Evolutionary conservation across 23 tunicate genomes (phyloP).

Genomic region (Ciona savignyi): DNA sequence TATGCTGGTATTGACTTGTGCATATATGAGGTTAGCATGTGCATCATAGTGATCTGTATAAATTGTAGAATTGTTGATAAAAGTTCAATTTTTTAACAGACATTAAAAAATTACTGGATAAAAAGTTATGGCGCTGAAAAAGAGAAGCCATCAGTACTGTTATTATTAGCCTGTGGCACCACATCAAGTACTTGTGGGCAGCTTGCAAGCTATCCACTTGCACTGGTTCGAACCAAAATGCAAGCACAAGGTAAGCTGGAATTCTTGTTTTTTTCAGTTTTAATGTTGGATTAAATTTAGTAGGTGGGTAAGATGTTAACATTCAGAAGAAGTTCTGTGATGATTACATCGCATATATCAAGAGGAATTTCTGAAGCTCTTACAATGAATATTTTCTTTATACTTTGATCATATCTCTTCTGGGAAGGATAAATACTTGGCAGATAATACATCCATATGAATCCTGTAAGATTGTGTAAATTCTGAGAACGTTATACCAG

Average conservation of each 20-base stretch:
- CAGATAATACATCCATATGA: too few species aligned
- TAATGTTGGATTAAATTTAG: background rate
- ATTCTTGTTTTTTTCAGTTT: background rate
- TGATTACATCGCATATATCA: too few species aligned
- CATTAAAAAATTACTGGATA: slow-evolving; percentile 73
- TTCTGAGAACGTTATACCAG: too few species aligned
- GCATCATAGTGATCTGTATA: too few species aligned
- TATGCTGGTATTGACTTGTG: slow-evolving; percentile 97
- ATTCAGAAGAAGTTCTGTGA: too few species aligned
- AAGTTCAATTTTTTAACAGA: slow-evolving; percentile 20
- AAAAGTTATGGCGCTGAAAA: slow-evolving; percentile 54
- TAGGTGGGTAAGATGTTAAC: too few species aligned
- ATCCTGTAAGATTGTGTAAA: too few species aligned
- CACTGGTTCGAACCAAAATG: slow-evolving; percentile 94
- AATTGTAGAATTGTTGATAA: too few species aligned
- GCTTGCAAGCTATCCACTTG: slow-evolving; percentile 91
- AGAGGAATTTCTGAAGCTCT: too few species aligned
- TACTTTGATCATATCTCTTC: too few species aligned
- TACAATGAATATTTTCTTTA: too few species aligned
- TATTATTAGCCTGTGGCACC: slow-evolving; percentile 72
- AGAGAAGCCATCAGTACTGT: slow-evolving; percentile 42
- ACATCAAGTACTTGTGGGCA: slow-evolving; percentile 87
- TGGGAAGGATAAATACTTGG: too few species aligned
- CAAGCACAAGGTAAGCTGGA: slow-evolving; percentile 76
- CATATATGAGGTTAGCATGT: slow-evolving; percentile 80